A percentile compares a stretch with the other conserved stretches of the same genome.
Conservation (phyloP, 2,888 invertebrate species). For the Machimus rusticus region DNA sequence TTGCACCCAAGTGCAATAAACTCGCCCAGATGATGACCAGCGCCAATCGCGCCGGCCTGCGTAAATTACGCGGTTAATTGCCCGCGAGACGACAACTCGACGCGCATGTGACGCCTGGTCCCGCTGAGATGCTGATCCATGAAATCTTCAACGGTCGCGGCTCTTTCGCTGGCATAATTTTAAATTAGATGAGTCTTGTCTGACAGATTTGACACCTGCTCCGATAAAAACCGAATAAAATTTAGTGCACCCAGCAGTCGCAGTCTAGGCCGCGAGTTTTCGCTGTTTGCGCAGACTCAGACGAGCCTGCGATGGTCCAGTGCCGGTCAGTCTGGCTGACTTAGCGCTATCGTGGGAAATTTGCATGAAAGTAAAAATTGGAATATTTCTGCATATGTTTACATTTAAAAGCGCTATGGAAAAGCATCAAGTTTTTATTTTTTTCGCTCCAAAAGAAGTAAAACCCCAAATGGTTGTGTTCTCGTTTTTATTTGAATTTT, state of each 20-base stretch:
- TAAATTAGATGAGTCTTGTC: background rate
- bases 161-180: background rate
- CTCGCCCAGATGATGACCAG: background rate
- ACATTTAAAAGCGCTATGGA: background rate
- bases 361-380: conserved; percentile 15
- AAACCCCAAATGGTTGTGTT: background rate
- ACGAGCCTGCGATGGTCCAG: background rate
- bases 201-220: conserved; percentile 12
- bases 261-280: background rate
- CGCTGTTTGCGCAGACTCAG: background rate
- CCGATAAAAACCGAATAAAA: conserved; percentile 12
- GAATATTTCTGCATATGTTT: conserved; percentile 21
- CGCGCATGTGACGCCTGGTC: background rate
- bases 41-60: background rate
- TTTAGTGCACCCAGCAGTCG: background rate
- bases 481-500: background rate
- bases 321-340: background rate
- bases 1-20: conserved; percentile 31
- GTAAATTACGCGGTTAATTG: conserved; percentile 23
- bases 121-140: background rate
- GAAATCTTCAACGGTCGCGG: background rate
- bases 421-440: background rate
- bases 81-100: background rate
- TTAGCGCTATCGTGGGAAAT: background rate
- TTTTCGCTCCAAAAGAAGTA: background rate